phyloP scores from a whole-genome alignment of 2,113 vertebrate species.

The Poeciliopsis retropinna region DNA sequence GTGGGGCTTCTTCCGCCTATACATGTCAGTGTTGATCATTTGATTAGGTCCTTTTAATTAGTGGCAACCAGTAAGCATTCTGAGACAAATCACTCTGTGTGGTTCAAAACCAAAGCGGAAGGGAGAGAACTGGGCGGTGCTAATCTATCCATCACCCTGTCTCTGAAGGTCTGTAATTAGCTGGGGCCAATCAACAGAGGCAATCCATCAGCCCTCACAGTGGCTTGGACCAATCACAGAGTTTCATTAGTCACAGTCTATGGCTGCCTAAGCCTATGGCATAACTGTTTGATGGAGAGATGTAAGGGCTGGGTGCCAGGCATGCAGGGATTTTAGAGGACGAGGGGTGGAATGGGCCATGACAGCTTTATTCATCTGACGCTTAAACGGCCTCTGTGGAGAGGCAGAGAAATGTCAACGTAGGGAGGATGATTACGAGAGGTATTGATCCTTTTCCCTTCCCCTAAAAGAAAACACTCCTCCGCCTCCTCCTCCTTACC shows the following conservation, averaged over 20 bases:
- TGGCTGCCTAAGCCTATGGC: constrained; percentile 49
- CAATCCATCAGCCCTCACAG: constrained; percentile 57
- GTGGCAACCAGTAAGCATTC: constrained; percentile 57
- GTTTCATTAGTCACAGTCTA: constrained; percentile 46
- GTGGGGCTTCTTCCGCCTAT: too few relatives aligned
- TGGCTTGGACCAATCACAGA: constrained; percentile 59
- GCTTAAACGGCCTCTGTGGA: constrained; percentile 78
- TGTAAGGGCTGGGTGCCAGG: constrained; percentile 56
- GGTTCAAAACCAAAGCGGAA: constrained; percentile 34
- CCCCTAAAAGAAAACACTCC: constrained; percentile 56
- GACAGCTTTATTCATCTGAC: constrained; percentile 80
- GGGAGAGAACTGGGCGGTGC: constrained; percentile 47
- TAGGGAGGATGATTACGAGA: constrained; percentile 74
- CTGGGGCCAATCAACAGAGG: constrained; percentile 66
- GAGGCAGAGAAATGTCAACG: constrained; percentile 73
- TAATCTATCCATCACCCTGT: constrained; percentile 65
- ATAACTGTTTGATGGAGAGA: constrained; percentile 37
- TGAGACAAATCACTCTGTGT: constrained; percentile 62
- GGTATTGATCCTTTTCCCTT: constrained; percentile 71
- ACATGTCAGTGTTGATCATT: constrained; percentile 50
- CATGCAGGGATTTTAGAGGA: constrained; percentile 57
- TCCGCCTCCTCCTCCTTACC: constrained; percentile 25
- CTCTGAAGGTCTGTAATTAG: constrained; percentile 70
- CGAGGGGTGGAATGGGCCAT: constrained; percentile 66
- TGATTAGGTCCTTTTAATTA: constrained; percentile 76